A percentile compares a stretch with the other conserved stretches of the same genome.
Conservation (phyloP, 2,797 vertebrate genomes). For the Triplophysa yarkandensis region DNA sequence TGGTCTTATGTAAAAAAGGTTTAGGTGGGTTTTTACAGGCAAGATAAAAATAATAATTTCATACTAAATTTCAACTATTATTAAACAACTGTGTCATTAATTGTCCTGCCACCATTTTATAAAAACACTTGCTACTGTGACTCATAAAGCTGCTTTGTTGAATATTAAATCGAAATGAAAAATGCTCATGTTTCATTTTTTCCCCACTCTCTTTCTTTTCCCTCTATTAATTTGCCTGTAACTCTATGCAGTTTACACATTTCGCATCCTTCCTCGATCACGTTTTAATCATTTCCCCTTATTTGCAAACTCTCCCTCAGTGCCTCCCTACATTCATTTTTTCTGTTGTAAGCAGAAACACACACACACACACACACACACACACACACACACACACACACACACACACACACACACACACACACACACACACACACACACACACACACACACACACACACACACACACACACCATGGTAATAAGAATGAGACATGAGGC, state of each 20-base stretch:
- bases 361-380: constrained; percentile 65
- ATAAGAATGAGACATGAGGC: constrained; percentile 82
- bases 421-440: constrained; percentile 66
- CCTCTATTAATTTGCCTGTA: constrained; percentile 2
- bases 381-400: constrained; percentile 66
- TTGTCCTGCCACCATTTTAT: neutral
- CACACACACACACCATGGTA: constrained; percentile 75
- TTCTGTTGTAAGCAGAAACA: constrained; percentile 50
- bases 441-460: too few species aligned
- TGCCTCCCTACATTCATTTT: constrained; percentile 34
- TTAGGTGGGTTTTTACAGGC: too few species aligned
- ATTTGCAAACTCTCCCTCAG: constrained; percentile 43
- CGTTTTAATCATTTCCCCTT: constrained; percentile 53
- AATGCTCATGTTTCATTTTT: too few species aligned
- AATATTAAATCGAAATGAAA: too few species aligned
- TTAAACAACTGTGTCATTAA: neutral
- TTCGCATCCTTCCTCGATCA: constrained; percentile 13
- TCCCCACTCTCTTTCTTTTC: neutral
- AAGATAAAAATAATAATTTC: too few species aligned
- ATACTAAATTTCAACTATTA: too few species aligned
- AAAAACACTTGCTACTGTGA: neutral
- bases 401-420: constrained; percentile 63
- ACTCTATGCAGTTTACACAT: constrained; percentile 57
- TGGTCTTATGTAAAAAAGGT: too few species aligned
- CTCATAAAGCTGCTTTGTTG: neutral